Conservation (phyloP, 2,888 invertebrate species). For the Podotricha telesiphe region DNA sequence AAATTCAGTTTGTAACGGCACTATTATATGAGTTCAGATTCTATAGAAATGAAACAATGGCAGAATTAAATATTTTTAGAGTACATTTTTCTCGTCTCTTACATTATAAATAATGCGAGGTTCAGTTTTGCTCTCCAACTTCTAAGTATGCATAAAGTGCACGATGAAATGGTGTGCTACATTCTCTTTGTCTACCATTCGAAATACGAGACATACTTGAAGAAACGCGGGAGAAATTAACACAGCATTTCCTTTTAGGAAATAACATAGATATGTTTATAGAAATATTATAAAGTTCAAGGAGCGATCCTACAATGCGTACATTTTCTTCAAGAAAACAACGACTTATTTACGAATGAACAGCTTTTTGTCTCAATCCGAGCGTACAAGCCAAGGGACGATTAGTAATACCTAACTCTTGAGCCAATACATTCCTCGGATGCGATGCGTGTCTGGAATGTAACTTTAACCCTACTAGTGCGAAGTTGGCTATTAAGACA, state of each 20-base stretch:
- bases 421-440: conserved; percentile 38
- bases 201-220: conserved; percentile 15
- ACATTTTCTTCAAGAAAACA: not conserved
- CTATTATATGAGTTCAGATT: not conserved
- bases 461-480: conserved; percentile 31
- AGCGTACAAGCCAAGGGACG: conserved; percentile 32
- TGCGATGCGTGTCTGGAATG: conserved; percentile 36
- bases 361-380: conserved; percentile 25
- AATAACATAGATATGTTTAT: not conserved
- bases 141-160: conserved; percentile 5
- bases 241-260: not conserved
- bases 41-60: not conserved
- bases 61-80: not conserved
- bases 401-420: conserved; percentile 37
- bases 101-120: conserved; percentile 1
- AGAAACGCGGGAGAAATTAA: not conserved
- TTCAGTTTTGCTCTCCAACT: not conserved
- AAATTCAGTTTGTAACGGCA: not conserved
- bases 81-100: not conserved
- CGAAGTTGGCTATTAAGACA: conserved; percentile 24
- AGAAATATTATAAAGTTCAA: not conserved
- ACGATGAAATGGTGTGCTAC: conserved; percentile 11
- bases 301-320: not conserved
- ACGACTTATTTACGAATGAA: not conserved
- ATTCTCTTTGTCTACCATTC: conserved; percentile 15